Conservation (phyloP, 64 coral and sea anemone species). For the Trachythela sp. region DNA sequence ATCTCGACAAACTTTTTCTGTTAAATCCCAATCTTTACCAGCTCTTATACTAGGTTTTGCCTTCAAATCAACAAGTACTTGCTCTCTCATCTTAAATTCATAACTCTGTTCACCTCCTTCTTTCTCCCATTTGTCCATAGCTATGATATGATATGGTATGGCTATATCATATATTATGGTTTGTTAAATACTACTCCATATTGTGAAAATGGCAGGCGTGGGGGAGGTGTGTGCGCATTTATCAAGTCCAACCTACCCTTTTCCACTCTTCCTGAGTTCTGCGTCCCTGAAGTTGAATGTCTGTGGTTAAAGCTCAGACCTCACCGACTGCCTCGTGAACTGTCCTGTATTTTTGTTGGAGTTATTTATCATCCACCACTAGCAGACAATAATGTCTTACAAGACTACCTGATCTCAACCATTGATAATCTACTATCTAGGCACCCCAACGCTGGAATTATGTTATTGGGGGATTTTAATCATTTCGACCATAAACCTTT, state of each 20-base stretch:
- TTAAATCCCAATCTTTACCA: too few relatives aligned
- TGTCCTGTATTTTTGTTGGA: conserved; percentile 17
- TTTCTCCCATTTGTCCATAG: too few relatives aligned
- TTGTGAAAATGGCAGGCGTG: conserved; percentile 22
- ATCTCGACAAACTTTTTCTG: too few relatives aligned
- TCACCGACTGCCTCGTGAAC: conserved; percentile 13
- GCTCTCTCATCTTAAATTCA: too few relatives aligned
- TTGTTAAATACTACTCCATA: too few relatives aligned
- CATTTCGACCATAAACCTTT: conserved; percentile 30
- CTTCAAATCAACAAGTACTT: too few relatives aligned
- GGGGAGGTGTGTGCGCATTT: conserved; percentile 38
- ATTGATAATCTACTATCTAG: conserved; percentile 32
- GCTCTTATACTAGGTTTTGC: too few relatives aligned
- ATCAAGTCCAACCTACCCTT: conserved; percentile 31
- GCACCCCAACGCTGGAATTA: conserved; percentile 36
- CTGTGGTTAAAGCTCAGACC: conserved; percentile 35
- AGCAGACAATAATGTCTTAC: too few relatives aligned
- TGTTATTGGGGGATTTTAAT: conserved; percentile 51
- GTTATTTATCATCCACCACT: conserved; percentile 35
- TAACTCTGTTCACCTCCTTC: too few relatives aligned
- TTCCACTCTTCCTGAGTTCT: conserved; percentile 27
- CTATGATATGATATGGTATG: too few relatives aligned
- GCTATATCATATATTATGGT: too few relatives aligned
- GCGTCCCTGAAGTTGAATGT: conserved; percentile 38
- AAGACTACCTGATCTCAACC: conserved; percentile 43